Conservation (phyloP, 1,140 invertebrate species). For the Zaprionus davidi region DNA sequence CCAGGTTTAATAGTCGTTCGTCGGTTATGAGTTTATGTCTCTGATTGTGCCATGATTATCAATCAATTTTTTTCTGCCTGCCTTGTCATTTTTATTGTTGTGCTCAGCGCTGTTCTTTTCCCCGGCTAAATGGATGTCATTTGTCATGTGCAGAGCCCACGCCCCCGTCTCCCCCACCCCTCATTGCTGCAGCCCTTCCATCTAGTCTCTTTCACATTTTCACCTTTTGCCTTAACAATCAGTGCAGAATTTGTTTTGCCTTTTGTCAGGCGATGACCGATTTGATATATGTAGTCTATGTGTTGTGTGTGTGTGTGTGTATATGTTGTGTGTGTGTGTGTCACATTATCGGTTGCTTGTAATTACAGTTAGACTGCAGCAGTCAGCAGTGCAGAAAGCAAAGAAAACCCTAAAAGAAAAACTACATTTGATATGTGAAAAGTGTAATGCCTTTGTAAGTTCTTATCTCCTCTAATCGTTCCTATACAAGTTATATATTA, state of each 20-base stretch:
- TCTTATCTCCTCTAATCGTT: too few species aligned
- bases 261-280: conserved; percentile 23
- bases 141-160: conserved; percentile 36
- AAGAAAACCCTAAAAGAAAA: neutral
- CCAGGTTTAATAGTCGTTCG: conserved; percentile 29
- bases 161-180: too few species aligned
- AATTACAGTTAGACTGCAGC: conserved; percentile 8
- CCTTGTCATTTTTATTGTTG: conserved; percentile 40
- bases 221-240: conserved; percentile 25
- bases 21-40: conserved; percentile 29
- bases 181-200: neutral
- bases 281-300: neutral
- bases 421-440: too few species aligned
- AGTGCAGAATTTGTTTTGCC: conserved; percentile 43
- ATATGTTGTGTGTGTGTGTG: neutral
- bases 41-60: conserved; percentile 54
- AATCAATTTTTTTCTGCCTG: conserved; percentile 48
- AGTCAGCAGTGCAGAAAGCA: neutral
- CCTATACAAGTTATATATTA: too few species aligned
- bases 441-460: too few species aligned
- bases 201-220: neutral
- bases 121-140: conserved; percentile 35
- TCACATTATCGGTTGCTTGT: conserved; percentile 7
- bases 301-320: neutral
- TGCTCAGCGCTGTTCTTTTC: neutral